Evolutionary conservation across 2,113 vertebrate species (phyloP).

Genomic region (Copsychus sechellarum): DNA sequence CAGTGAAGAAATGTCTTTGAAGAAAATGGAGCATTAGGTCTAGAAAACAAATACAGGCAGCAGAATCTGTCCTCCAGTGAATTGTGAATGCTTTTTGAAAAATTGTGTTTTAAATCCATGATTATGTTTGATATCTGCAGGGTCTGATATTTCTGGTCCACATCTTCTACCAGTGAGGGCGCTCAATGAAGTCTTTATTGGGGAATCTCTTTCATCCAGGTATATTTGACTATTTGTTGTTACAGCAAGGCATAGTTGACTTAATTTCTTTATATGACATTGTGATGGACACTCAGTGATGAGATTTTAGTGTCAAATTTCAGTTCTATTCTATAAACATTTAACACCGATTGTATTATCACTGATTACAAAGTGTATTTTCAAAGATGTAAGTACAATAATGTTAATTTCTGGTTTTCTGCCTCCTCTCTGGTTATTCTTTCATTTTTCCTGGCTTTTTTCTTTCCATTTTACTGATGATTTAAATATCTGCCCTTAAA

Average conservation of each 20-base stretch:
- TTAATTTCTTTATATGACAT: not conserved
- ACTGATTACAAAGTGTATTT: not conserved
- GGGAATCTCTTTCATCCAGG: slow-evolving; percentile 97
- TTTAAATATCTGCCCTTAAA: not conserved
- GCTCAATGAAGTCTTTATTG: slow-evolving; percentile 97
- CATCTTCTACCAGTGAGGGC: slow-evolving; percentile 89
- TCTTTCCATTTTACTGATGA: not conserved
- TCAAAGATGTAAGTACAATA: not conserved
- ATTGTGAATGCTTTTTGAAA: not conserved
- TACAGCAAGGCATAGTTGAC: not conserved
- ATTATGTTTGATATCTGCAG: slow-evolving; percentile 34
- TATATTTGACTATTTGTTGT: slow-evolving; percentile 55
- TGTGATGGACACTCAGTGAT: not conserved
- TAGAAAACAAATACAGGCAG: not conserved
- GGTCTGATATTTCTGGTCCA: slow-evolving; percentile 76
- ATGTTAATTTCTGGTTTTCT: not conserved
- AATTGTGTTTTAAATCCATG: not conserved
- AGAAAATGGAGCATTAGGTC: not conserved
- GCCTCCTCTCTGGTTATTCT: not conserved
- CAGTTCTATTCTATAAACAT: not conserved
- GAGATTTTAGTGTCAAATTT: not conserved
- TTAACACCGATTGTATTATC: not conserved
- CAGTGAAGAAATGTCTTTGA: not conserved
- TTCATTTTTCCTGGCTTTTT: not conserved
- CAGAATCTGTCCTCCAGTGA: not conserved